Base-by-base conservation (phyloP, 1,140 invertebrate species). In the Wiebesia pumilae region DNA sequence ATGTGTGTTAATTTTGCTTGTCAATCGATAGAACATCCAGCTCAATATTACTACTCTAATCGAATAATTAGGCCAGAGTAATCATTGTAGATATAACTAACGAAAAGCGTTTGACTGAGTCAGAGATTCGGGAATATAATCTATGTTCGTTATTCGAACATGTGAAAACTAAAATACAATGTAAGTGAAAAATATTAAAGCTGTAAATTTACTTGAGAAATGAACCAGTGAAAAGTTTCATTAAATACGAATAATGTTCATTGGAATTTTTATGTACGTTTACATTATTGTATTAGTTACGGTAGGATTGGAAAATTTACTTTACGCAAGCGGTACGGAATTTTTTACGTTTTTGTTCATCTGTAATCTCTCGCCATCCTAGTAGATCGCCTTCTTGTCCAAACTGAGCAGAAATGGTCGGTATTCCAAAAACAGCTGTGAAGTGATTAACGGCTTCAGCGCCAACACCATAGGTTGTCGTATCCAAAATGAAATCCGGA, bases 401-500 rank as follows among this genome's bases (percentile, higher is more conserved):
- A 90, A 97, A 98, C 35, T 97, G 97, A 3, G 96, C 96, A 58
- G 96, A 96, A 19, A 98, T 94, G 0, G 97, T 98, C 9, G 98
- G 97, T 84, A 98, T 90, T 0, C 95, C 97, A 69, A 98, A 91
- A 3, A 97, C 96, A 40, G 96, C 95, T 0, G 96, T 96, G 89
- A 98, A 96, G 0, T 97, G 96, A 91, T 98, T 97, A 0, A 97
- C 96, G 3, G 96, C 96, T 91, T 98, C 97, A 0, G 97, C 97
- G 4, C 96, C 95, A 33, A 96, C 93, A 10, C 97, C 97, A 27
- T 95, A 95, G 90, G 95, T 96, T 2, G 97, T 98, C 19, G 96
- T 96, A 90, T 98, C 97, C 84, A 98, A 91, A 16, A 98, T 95
- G 0, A 98, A 91, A 93, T 98, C 96, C 0, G 97, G 97, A 0